Base-by-base conservation (phyloP, 2,888 invertebrate genomes). In the Cantharis nigra region DNA sequence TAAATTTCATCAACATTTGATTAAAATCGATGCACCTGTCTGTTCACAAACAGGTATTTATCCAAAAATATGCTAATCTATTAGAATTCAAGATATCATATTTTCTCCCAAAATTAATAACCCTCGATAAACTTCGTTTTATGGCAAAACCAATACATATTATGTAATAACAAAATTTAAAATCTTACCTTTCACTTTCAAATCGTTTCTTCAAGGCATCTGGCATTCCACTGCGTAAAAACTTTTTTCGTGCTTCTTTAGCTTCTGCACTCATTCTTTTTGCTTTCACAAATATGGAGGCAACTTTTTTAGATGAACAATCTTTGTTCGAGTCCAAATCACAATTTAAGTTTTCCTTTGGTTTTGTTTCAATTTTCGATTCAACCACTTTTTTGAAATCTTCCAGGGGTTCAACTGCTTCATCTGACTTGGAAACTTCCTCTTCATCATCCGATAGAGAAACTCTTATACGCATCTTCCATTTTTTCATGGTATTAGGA, bases 221-320 rank as follows among this genome's bases (percentile, higher is more conserved):
- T 10, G 94, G 93, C 7, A 94, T 90, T n/a, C 94, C 94, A 79
- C 95, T 94, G 81, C 92, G 91, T 62, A 95, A 88, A 87, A 95
- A 95, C 78, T 91, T 91, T 79, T 91, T 91, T 82, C 92, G 92
- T 5, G 95, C 94, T 85, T 92, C 91, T 67, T 92, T 76, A 64
- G 90, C 87, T 72, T 89, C 90, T 14, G 91, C 90, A 88, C 93
- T 92, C 14, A 90, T 84, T 85, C 90, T 91, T 63, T 87, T 80
- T 7, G 83, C 63, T 79, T 85, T 91, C 0, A 90, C 85, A 87
- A 95, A 95, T 69, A 95, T 89, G n/a, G 95, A 94, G 1, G 95
- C 95, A 94, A 84, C 87, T 10, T 33, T 75, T 49, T 70, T 70
- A 10, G 70, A 16, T 4, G 65, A 3, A 26, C 23, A 64, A 10